phyloP scores from a whole-genome alignment of 2,797 vertebrate genomes.

The Sciaenops ocellatus region DNA sequence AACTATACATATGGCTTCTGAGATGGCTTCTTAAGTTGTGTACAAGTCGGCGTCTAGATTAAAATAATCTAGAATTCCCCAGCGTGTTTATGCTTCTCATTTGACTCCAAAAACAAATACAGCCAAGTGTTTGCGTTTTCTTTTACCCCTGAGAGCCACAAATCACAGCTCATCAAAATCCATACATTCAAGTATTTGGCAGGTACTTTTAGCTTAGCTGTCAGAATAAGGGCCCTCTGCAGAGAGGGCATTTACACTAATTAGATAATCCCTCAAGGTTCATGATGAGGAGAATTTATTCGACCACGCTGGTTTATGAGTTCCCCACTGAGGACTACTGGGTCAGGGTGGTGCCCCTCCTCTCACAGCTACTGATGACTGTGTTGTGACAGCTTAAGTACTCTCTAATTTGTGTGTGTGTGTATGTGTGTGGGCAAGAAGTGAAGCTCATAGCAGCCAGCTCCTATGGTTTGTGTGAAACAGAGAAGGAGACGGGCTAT shows the following conservation, averaged over 20 bases:
- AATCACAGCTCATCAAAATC: slow-evolving; percentile 59
- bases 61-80: slow-evolving; percentile 15
- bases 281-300: slow-evolving; percentile 52
- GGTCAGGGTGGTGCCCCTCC: slow-evolving; percentile 37
- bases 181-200: slow-evolving; percentile 40
- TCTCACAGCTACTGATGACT: slow-evolving; percentile 58
- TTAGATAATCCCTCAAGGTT: slow-evolving; percentile 52
- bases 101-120: slow-evolving; percentile 1
- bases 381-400: slow-evolving; percentile 71
- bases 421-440: not conserved
- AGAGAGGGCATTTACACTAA: slow-evolving; percentile 63
- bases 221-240: slow-evolving; percentile 34
- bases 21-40: slow-evolving; percentile 1
- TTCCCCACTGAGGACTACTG: slow-evolving; percentile 27
- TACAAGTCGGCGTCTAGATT: slow-evolving; percentile 30
- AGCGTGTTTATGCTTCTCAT: slow-evolving; percentile 24
- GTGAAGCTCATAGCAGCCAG: slow-evolving; percentile 26
- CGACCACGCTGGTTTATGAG: slow-evolving; percentile 46
- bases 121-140: slow-evolving; percentile 26
- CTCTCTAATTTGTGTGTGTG: slow-evolving; percentile 42
- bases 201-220: slow-evolving; percentile 16
- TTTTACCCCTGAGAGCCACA: slow-evolving; percentile 28
- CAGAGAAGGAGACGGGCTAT: not conserved
- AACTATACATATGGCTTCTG: not conserved
- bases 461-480: slow-evolving; percentile 42